Conservation (phyloP, 2,797 vertebrate genomes). For the Protonibea diacanthus region DNA sequence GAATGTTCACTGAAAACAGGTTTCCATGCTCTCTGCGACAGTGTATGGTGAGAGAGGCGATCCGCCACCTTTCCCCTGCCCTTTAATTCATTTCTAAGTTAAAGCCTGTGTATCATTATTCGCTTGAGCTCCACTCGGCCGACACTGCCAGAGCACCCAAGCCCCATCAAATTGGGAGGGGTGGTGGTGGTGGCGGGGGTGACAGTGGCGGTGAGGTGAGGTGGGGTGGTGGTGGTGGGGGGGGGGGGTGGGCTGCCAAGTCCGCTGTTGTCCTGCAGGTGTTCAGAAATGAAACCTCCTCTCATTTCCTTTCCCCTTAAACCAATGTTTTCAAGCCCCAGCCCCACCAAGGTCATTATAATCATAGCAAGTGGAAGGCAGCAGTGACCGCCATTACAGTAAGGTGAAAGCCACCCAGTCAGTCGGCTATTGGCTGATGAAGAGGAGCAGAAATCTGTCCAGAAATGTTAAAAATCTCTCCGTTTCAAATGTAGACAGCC, state of each 20-base stretch:
- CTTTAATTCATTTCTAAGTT: slow-evolving; percentile 85
- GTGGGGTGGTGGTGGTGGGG: not conserved
- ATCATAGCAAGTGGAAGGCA: slow-evolving; percentile 88
- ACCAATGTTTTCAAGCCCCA: slow-evolving; percentile 89
- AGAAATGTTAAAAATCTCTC: slow-evolving; percentile 72
- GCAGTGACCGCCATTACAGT: slow-evolving; percentile 86
- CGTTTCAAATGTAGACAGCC: slow-evolving; percentile 77
- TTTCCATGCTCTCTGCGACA: slow-evolving; percentile 52
- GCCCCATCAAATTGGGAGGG: slow-evolving; percentile 73
- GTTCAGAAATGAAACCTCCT: too few species aligned
- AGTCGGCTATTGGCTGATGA: slow-evolving; percentile 73
- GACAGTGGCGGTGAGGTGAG: slow-evolving; percentile 57
- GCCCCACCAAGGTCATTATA: slow-evolving; percentile 89
- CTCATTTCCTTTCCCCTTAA: slow-evolving; percentile 88
- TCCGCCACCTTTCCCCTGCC: slow-evolving; percentile 76
- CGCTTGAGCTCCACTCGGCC: slow-evolving; percentile 78
- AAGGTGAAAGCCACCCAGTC: slow-evolving; percentile 84
- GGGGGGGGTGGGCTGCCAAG: too few species aligned
- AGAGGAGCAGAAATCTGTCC: slow-evolving; percentile 64
- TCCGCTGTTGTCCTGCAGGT: too few species aligned
- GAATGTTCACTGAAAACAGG: slow-evolving; percentile 28
- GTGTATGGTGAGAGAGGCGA: slow-evolving; percentile 49
- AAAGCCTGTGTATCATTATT: slow-evolving; percentile 85
- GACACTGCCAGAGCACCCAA: slow-evolving; percentile 72
- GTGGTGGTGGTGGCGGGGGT: slow-evolving; percentile 5